Percentiles rank a stretch among this genome's conserved stretches.
phyloP scores from a whole-genome alignment of 2,113 vertebrate genomes.

The Strix aluco region DNA sequence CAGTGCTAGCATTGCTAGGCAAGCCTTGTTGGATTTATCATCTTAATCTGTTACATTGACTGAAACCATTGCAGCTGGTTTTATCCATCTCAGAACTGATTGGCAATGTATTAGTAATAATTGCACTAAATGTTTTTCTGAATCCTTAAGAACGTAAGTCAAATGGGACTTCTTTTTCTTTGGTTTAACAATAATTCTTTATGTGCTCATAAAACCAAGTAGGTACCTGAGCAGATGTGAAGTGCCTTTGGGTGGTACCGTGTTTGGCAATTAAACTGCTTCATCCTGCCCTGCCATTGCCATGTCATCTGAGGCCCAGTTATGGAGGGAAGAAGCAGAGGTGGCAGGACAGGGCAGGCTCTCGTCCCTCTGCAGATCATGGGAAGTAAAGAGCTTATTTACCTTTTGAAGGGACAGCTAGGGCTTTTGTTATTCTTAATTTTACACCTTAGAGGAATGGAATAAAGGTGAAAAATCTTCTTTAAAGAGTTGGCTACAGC shows the following conservation, averaged over 20 bases:
- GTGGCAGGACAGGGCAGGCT: background rate
- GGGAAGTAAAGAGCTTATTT: background rate
- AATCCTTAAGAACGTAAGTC: constrained; percentile 11
- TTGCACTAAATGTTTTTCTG: constrained; percentile 13
- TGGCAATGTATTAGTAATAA: constrained; percentile 28
- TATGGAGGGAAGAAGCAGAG: background rate
- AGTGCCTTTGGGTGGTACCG: background rate
- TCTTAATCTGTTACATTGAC: constrained; percentile 19
- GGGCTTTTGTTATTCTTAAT: constrained; percentile 2
- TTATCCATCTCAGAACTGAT: background rate
- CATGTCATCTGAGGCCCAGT: background rate
- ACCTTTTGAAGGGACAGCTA: background rate
- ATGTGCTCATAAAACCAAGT: background rate
- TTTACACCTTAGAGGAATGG: constrained; percentile 31
- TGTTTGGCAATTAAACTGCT: background rate
- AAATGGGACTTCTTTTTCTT: background rate
- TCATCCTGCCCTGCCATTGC: background rate
- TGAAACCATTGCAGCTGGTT: constrained; percentile 25
- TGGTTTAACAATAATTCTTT: background rate
- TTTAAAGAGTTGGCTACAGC: background rate
- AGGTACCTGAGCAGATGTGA: background rate
- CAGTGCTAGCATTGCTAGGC: background rate
- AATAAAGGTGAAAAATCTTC: constrained; percentile 11
- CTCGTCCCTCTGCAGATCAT: background rate
- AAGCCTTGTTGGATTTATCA: constrained; percentile 51